phyloP scores from a whole-genome alignment of 1,140 invertebrate genomes.

The Drosophila pruinosa region DNA sequence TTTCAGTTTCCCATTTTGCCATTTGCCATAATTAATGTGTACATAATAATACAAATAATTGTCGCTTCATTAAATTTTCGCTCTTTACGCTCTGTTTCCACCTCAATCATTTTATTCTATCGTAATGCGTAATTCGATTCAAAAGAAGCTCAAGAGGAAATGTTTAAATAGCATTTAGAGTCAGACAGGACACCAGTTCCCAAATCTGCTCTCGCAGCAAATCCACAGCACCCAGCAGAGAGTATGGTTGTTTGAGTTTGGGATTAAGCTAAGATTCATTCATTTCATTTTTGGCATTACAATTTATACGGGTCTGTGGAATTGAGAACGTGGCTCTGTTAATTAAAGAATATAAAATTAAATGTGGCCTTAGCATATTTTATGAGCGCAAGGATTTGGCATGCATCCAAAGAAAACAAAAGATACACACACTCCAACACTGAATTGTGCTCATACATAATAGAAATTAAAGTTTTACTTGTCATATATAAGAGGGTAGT shows the following conservation, averaged over 20 bases:
- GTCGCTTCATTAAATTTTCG: constrained; percentile 43
- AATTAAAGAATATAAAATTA: constrained; percentile 53
- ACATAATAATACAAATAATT: constrained; percentile 41
- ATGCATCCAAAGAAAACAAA: background rate
- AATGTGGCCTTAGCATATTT: constrained; percentile 78
- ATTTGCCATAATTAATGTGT: constrained; percentile 46
- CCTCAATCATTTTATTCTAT: constrained; percentile 20
- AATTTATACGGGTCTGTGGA: background rate
- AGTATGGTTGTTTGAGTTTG: background rate
- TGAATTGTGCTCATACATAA: constrained; percentile 74
- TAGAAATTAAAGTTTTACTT: constrained; percentile 44
- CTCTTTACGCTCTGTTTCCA: constrained; percentile 22
- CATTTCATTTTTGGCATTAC: background rate
- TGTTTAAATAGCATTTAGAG: constrained; percentile 35
- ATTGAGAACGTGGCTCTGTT: background rate
- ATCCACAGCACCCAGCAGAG: background rate
- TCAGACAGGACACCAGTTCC: background rate
- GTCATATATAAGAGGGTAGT: constrained; percentile 24
- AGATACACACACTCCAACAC: background rate
- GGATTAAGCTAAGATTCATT: background rate
- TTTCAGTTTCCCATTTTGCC: background rate
- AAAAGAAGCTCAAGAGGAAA: constrained; percentile 50
- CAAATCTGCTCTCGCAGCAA: background rate
- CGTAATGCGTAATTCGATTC: constrained; percentile 8
- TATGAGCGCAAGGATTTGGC: constrained; percentile 60